Evolutionary conservation across 2,888 invertebrate species (phyloP), one percentile per base, ranked within the genome.

Genomic region (Nomada fabriciana): DNA sequence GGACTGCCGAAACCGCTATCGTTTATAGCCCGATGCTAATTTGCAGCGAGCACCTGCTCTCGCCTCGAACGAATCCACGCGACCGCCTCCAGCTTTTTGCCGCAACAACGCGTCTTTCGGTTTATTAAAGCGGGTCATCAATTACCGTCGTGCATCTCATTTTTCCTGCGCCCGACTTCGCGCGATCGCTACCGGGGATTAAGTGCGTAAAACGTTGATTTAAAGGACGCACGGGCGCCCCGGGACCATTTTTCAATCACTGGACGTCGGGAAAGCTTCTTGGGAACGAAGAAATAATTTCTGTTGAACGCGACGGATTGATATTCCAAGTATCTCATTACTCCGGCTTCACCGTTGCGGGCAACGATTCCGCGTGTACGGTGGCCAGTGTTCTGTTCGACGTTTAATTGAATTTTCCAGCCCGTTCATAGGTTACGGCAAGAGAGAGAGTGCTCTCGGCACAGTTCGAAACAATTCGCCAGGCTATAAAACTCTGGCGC

Each of bases 1-100:
- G 52, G n/a, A 65, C 52, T 50, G 71, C 73, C 76, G 76, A 80
- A 80, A 80, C 60, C 55, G 64, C 74, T 68, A 81, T 74, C 81
- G 86, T 86, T 86, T 79, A 81, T 72, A 71, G 81, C 61, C 43
- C 75, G 67, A 81, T 77, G 79, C 69, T 86, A 86, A 86, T 86
- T 86, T 86, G 64, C 65, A 59, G 59, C 52, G 42, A n/a, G 72
- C 84, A 84, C 77, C 84, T 86, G 86, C 76, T 86, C 86, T 74
- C 76, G 78, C 68, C 59, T 42, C 68, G 59, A 73, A 59, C 69
- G 64, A 64, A 60, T 76, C 70, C 80, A 72, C 77, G 77, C 61
- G 76, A 61, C 64, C 61, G 71, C 71, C 55, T 57, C 71, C 42
- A 67, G 59, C 36, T 78, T 70, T 71, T 83, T 75, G 75, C 81